These are phyloP conservation scores for Drosophila neotestacea DNA, from an alignment of 2,888 invertebrate species.

Conservation along the genomic window DNA sequence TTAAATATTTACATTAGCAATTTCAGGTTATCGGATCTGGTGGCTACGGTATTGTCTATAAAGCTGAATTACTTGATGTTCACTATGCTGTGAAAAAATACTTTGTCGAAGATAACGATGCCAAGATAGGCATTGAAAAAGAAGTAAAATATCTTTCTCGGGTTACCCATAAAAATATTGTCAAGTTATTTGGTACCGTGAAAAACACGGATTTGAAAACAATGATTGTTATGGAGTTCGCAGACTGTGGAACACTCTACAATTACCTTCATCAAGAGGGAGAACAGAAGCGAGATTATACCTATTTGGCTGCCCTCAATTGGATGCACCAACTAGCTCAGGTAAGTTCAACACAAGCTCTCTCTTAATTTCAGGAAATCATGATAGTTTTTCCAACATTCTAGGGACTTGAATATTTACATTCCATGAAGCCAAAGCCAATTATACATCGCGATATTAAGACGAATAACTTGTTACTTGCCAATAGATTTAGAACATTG, in stretches of 20 bases:
- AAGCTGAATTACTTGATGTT: not conserved
- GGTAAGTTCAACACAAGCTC: not conserved
- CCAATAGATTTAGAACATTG: not conserved
- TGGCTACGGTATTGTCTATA: constrained; percentile 8
- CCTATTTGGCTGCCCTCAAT: not conserved
- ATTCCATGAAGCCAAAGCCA: constrained; percentile 5
- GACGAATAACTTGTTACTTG: constrained; percentile 21
- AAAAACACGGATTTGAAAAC: not conserved
- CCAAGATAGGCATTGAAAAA: constrained; percentile 1
- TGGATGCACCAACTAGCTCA: constrained; percentile 31
- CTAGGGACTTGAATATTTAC: constrained; percentile 28
- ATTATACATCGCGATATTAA: constrained; percentile 39
- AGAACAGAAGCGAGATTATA: not conserved
- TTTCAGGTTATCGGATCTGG: constrained; percentile 7
- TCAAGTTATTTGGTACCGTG: constrained; percentile 9
- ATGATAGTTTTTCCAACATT: not conserved
- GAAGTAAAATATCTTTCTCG: constrained; percentile 9
- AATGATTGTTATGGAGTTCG: constrained; percentile 25
- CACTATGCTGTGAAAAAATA: constrained; percentile 8
- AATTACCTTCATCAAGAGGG: constrained; percentile 6
- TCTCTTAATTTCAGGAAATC: too few relatives aligned
- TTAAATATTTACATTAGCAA: not conserved
- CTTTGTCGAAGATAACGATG: too few relatives aligned
- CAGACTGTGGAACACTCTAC: constrained; percentile 29
- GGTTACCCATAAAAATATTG: constrained; percentile 12